Evolutionary conservation across 2,888 invertebrate genomes (phyloP).

Genomic region (Timema cristinae): DNA sequence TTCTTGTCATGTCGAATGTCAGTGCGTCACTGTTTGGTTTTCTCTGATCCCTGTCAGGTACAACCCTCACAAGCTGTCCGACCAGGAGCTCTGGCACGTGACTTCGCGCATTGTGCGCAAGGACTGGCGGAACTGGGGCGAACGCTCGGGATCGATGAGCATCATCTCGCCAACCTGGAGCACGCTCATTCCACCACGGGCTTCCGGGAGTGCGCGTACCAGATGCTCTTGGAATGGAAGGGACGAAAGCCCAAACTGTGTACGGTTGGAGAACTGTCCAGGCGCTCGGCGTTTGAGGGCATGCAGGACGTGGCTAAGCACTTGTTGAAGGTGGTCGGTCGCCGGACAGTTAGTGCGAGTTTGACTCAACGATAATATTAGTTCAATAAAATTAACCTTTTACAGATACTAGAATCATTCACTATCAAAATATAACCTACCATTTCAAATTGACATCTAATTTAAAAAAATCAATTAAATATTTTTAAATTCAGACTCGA

Average conservation of each 20-base stretch:
- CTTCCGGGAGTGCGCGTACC: conserved; percentile 38
- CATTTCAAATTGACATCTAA: too few species aligned
- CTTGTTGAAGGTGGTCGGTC: conserved; percentile 23
- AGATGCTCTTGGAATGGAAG: conserved; percentile 38
- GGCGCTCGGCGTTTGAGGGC: conserved; percentile 34
- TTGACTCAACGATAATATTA: too few species aligned
- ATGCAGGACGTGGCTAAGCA: conserved; percentile 36
- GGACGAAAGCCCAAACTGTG: conserved; percentile 34
- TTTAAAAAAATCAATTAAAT: too few species aligned
- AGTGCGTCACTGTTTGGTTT: neutral
- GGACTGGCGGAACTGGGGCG: conserved; percentile 37
- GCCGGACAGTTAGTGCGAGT: too few species aligned
- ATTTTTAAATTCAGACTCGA: too few species aligned
- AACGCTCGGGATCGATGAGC: conserved; percentile 34
- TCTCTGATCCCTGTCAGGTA: conserved; percentile 23
- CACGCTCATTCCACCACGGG: conserved; percentile 32
- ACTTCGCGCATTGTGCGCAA: conserved; percentile 32
- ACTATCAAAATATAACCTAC: too few species aligned
- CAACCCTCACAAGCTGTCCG: conserved; percentile 31
- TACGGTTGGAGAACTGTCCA: conserved; percentile 36
- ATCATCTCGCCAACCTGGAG: conserved; percentile 34
- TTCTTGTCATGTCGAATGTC: neutral
- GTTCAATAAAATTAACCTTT: too few species aligned
- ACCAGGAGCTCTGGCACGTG: conserved; percentile 36
- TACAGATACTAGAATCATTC: too few species aligned